A percentile compares a stretch with the other conserved stretches of the same genome.
Conservation (phyloP, 2,888 invertebrate species). For the Chironomus riparius region DNA sequence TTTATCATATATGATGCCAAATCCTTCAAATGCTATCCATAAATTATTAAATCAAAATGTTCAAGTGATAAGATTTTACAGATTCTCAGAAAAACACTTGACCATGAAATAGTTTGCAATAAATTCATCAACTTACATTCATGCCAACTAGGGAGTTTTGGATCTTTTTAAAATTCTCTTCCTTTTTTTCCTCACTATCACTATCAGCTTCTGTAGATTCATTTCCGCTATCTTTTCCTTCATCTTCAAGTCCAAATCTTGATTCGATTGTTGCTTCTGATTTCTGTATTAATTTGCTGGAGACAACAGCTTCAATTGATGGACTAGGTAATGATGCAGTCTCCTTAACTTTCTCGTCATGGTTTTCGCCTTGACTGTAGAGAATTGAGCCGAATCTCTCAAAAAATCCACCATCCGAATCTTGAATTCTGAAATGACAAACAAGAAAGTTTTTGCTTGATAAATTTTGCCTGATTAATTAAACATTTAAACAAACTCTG, state of each 20-base stretch:
- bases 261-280: constrained; percentile 34
- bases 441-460: neutral
- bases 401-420: constrained; percentile 74
- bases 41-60: neutral
- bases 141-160: constrained; percentile 14
- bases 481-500: too few species aligned
- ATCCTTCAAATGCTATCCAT: neutral
- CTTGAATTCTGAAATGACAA: constrained; percentile 58
- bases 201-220: constrained; percentile 50
- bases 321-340: constrained; percentile 31
- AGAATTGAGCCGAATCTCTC: constrained; percentile 71
- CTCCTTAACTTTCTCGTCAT: constrained; percentile 41
- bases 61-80: neutral
- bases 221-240: constrained; percentile 45
- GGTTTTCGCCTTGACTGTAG: constrained; percentile 51
- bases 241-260: constrained; percentile 30
- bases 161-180: neutral
- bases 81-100: neutral
- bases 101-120: neutral
- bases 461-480: too few species aligned
- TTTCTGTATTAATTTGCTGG: constrained; percentile 29
- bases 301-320: neutral
- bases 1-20: too few species aligned
- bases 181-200: constrained; percentile 51
- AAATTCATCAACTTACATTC: constrained; percentile 55